Conservation (phyloP, 2,113 vertebrate species). For the Conger conger region DNA sequence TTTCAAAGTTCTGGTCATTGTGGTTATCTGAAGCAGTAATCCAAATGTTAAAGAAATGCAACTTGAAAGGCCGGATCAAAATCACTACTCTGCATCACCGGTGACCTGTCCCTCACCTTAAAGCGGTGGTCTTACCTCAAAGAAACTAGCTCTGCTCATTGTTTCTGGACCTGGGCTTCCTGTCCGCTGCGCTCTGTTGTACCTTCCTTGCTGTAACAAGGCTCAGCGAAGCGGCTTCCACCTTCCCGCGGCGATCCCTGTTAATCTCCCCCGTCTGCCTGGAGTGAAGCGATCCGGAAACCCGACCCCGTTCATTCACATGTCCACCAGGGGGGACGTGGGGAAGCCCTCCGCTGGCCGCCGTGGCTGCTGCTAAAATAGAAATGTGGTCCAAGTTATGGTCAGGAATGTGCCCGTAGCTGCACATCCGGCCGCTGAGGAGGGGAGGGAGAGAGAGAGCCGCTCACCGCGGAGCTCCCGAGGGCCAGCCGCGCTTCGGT, state of each 20-base stretch:
- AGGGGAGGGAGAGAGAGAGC: background rate
- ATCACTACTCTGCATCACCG: background rate
- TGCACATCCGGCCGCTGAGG: background rate
- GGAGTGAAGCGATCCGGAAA: background rate
- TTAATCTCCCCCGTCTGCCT: constrained; percentile 40
- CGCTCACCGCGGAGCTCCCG: background rate
- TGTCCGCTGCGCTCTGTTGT: constrained; percentile 19
- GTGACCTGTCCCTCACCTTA: background rate
- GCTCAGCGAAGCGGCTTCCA: constrained; percentile 6
- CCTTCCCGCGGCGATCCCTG: constrained; percentile 46
- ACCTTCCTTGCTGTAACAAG: constrained; percentile 32
- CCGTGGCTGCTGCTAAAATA: constrained; percentile 33
- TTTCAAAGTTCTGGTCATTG: background rate
- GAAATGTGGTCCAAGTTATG: constrained; percentile 30
- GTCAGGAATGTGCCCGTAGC: constrained; percentile 30
- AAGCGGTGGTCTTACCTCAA: constrained; percentile 48
- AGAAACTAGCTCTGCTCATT: constrained; percentile 50
- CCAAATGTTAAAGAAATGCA: background rate
- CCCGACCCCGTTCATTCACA: constrained; percentile 14
- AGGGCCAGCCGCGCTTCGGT: background rate
- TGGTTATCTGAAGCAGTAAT: background rate
- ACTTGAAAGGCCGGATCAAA: background rate
- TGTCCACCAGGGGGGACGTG: constrained; percentile 15
- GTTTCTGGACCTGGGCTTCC: background rate
- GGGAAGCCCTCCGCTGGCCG: constrained; percentile 37